Conservation (phyloP, 2,888 invertebrate genomes). For the Amiota minor region DNA sequence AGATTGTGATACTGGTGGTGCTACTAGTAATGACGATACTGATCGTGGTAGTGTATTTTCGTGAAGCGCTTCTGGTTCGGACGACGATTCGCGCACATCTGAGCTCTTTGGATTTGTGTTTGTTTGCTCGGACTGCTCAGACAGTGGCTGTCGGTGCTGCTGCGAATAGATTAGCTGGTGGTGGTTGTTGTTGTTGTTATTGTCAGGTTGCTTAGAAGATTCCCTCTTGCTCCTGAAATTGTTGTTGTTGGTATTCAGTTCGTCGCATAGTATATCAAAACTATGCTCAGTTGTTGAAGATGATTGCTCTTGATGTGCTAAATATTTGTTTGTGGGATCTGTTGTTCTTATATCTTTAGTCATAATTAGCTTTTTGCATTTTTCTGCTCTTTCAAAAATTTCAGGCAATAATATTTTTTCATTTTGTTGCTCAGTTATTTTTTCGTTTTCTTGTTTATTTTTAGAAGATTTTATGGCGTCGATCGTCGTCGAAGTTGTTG, state of each 20-base stretch:
- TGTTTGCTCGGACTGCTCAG: slow-evolving; percentile 10
- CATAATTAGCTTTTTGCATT: slow-evolving; percentile 58
- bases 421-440: slow-evolving; percentile 10
- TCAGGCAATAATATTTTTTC: slow-evolving; percentile 9
- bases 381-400: slow-evolving; percentile 9
- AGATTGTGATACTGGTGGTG: not conserved
- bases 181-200: slow-evolving; percentile 20
- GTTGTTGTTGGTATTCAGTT: slow-evolving; percentile 25
- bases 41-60: slow-evolving; percentile 39
- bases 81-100: slow-evolving; percentile 69
- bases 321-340: slow-evolving; percentile 44
- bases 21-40: slow-evolving; percentile 2
- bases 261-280: slow-evolving; percentile 30
- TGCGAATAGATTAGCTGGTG: slow-evolving; percentile 36
- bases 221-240: slow-evolving; percentile 1
- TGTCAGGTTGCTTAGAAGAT: slow-evolving; percentile 27
- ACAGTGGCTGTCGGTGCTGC: slow-evolving; percentile 27
- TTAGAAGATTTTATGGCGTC: slow-evolving; percentile 60
- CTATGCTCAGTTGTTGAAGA: slow-evolving; percentile 50
- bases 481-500: slow-evolving; percentile 27
- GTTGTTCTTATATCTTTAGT: slow-evolving; percentile 44
- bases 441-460: slow-evolving; percentile 50
- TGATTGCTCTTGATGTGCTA: slow-evolving; percentile 50
- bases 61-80: slow-evolving; percentile 58
- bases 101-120: slow-evolving; percentile 47